A percentile compares a stretch with the other conserved stretches of the same genome.
Conservation (phyloP, 2,797 vertebrate genomes). For the Acropternis orthonyx region DNA sequence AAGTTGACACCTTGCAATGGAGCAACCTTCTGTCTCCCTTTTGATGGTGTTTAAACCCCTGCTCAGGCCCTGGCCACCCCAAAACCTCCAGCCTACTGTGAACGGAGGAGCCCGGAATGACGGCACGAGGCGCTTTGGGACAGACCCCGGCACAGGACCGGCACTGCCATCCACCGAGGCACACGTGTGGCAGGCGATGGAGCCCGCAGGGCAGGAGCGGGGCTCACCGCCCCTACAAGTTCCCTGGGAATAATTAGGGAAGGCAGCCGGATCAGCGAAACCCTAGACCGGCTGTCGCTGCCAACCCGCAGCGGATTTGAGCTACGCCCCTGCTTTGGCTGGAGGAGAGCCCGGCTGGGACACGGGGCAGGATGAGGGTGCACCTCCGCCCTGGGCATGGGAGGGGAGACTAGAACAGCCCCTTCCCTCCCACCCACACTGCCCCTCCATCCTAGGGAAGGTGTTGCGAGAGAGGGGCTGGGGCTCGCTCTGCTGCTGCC, state of each 20-base stretch:
- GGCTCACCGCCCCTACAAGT: background rate
- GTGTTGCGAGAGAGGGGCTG: fast-evolving
- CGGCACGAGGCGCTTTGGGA: background rate
- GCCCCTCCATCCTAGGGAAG: background rate
- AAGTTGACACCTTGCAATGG: background rate
- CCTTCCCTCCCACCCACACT: background rate
- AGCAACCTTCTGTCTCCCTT: slow-evolving; percentile 7
- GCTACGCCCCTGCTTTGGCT: slow-evolving; percentile 52
- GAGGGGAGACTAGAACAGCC: background rate
- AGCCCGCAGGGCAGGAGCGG: background rate
- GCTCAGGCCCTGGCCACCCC: background rate
- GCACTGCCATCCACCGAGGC: background rate
- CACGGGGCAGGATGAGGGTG: background rate
- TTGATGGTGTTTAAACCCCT: background rate
- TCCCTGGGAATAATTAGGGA: slow-evolving; percentile 57
- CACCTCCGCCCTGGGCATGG: background rate
- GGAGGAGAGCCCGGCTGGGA: background rate
- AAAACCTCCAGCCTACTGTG: background rate
- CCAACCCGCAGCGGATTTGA: slow-evolving; percentile 38
- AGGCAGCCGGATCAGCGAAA: slow-evolving; percentile 56
- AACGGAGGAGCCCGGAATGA: background rate
- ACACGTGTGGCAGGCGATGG: background rate
- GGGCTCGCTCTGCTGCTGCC: fast-evolving
- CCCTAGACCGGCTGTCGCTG: background rate
- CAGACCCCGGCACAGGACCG: background rate